Evolutionary conservation across 2,888 invertebrate species (phyloP).

Genomic region (Hemicrepidius hirtus): DNA sequence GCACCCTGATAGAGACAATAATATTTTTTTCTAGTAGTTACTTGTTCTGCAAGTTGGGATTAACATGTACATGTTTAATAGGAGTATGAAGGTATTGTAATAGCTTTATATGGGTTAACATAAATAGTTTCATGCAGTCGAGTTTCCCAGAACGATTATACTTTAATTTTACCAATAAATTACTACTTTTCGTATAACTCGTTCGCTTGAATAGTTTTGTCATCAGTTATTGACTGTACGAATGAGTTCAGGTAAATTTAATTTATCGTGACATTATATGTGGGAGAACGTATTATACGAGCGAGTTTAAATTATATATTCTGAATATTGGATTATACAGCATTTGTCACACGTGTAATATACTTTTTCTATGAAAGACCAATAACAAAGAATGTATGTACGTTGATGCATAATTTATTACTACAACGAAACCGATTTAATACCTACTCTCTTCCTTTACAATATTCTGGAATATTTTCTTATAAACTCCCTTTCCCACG

Average conservation of each 20-base stretch:
- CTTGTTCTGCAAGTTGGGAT: conserved; percentile 9
- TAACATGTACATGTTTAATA: conserved; percentile 34
- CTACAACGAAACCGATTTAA: conserved; percentile 16
- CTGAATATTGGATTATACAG: conserved; percentile 45
- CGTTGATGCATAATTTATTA: conserved; percentile 38
- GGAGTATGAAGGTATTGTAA: conserved; percentile 37
- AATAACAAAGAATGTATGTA: conserved; percentile 37
- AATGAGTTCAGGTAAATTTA: conserved; percentile 45
- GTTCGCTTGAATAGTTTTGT: conserved; percentile 44
- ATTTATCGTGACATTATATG: conserved; percentile 43
- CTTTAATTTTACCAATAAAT: conserved; percentile 46
- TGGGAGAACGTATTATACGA: conserved; percentile 43
- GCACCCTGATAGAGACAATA: too few species aligned
- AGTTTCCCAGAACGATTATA: conserved; percentile 46
- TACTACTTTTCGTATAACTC: conserved; percentile 44
- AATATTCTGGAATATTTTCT: too few species aligned
- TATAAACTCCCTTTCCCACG: too few species aligned
- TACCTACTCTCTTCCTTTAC: too few species aligned
- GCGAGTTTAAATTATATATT: conserved; percentile 43
- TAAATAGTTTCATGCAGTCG: conserved; percentile 39
- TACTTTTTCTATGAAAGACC: conserved; percentile 29
- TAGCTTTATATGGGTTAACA: conserved; percentile 40
- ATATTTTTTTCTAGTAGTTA: too few species aligned
- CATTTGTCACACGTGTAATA: conserved; percentile 42
- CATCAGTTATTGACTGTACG: conserved; percentile 44